Conservation (phyloP, 2,797 vertebrate genomes). For the Diglossa cyanea region DNA sequence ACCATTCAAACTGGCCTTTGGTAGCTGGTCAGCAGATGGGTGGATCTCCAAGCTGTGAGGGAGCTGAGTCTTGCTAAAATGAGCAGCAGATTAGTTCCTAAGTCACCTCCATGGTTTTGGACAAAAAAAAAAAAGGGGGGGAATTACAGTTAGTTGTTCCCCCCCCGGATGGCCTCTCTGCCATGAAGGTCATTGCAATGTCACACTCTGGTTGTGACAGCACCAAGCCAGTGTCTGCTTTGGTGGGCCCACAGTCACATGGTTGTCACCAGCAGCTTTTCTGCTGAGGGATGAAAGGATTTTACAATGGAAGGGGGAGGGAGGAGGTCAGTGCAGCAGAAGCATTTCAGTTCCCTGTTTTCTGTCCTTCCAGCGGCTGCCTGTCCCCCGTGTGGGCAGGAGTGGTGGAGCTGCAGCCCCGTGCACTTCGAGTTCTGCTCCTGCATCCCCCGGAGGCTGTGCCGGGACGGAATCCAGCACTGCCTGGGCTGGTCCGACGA, state of each 20-base stretch:
- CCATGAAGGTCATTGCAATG: fast-evolving
- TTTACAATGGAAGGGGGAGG: fast-evolving
- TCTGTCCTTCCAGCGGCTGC: conserved; percentile 43
- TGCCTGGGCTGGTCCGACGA: conserved; percentile 80
- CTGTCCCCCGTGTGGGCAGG: conserved; percentile 64
- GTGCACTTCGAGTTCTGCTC: conserved; percentile 72
- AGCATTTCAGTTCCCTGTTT: not conserved
- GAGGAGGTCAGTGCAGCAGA: not conserved
- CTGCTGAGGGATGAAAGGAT: not conserved
- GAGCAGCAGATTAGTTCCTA: not conserved
- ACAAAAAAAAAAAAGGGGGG: not conserved
- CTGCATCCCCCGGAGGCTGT: conserved; percentile 76
- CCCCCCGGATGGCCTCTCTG: not conserved
- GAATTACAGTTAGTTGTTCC: not conserved
- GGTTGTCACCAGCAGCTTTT: not conserved
- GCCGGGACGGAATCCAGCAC: conserved; percentile 71
- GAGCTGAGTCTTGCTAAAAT: not conserved
- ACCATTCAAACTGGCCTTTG: not conserved
- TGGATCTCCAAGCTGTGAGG: fast-evolving
- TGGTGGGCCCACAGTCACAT: not conserved
- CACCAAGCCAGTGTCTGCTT: not conserved
- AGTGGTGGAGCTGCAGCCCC: conserved; percentile 77
- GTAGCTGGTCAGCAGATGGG: not conserved
- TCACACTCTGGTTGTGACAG: not conserved
- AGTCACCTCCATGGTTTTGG: not conserved